Conservation (phyloP, 2,888 invertebrate species). For the Thecophora atra region DNA sequence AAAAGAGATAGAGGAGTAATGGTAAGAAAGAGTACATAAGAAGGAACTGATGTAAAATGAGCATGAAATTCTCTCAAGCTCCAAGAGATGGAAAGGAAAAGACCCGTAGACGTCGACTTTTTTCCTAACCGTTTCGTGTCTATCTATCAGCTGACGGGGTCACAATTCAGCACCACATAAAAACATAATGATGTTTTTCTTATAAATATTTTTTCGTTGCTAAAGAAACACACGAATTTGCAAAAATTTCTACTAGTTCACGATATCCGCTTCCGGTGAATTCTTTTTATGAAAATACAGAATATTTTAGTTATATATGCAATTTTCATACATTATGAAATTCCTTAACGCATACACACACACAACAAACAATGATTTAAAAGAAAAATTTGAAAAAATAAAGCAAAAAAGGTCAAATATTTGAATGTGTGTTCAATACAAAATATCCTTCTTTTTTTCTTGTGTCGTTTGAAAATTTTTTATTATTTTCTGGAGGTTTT, state of each 20-base stretch:
- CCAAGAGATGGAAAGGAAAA: no score
- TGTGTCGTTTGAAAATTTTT: not conserved
- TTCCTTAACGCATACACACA: not conserved
- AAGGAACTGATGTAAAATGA: not conserved
- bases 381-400: not conserved
- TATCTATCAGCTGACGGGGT: not conserved
- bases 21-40: no score
- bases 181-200: not conserved
- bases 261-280: not conserved
- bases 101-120: no score
- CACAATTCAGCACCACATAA: not conserved
- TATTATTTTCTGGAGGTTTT: conserved; percentile 6
- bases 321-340: conserved; percentile 27
- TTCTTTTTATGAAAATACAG: not conserved
- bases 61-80: not conserved
- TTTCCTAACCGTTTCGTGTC: no score
- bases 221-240: not conserved
- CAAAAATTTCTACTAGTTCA: conserved; percentile 13
- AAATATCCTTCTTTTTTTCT: conserved; percentile 6
- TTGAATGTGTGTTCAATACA: no score
- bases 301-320: not conserved
- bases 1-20: no score
- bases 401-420: conserved; percentile 11
- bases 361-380: not conserved
- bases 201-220: not conserved